These are phyloP conservation scores for Salvator merianae DNA, from an alignment of 2,113 vertebrate species.

Conservation along the genomic window DNA sequence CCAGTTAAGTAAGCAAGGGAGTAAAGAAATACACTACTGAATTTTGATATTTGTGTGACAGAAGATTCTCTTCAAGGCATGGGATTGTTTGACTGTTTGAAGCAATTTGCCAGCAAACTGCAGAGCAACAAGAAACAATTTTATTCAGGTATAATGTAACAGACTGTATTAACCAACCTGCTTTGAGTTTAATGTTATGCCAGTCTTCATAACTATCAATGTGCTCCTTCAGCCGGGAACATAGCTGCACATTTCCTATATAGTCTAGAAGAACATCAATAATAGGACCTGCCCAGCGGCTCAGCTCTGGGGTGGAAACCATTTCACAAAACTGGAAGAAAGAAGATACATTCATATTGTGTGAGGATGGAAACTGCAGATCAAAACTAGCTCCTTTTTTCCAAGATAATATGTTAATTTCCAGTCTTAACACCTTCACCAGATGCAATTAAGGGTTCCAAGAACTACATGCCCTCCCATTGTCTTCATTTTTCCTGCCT, in stretches of 20 bases:
- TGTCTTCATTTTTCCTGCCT: no score
- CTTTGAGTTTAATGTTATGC: constrained; percentile 85
- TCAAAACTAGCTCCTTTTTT: background rate
- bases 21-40: background rate
- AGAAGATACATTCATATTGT: background rate
- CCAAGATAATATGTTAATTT: background rate
- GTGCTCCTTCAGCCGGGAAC: constrained; percentile 84
- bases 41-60: background rate
- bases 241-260: constrained; percentile 88
- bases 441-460: no score
- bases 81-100: background rate
- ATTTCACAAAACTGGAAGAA: constrained; percentile 90
- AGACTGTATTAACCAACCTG: constrained; percentile 73
- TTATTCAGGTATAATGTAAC: background rate
- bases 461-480: no score
- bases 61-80: background rate
- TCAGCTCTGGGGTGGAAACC: constrained; percentile 83
- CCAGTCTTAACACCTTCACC: no score
- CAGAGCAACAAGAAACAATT: background rate
- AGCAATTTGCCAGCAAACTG: constrained; percentile 15
- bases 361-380: background rate
- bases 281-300: constrained; percentile 86
- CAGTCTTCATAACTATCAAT: constrained; percentile 90
- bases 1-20: constrained; percentile 14
- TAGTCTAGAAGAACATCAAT: constrained; percentile 93